These are phyloP conservation scores for Thamnophis sirtalis DNA, from an alignment of 2,113 vertebrate genomes.

Conservation along the genomic window DNA sequence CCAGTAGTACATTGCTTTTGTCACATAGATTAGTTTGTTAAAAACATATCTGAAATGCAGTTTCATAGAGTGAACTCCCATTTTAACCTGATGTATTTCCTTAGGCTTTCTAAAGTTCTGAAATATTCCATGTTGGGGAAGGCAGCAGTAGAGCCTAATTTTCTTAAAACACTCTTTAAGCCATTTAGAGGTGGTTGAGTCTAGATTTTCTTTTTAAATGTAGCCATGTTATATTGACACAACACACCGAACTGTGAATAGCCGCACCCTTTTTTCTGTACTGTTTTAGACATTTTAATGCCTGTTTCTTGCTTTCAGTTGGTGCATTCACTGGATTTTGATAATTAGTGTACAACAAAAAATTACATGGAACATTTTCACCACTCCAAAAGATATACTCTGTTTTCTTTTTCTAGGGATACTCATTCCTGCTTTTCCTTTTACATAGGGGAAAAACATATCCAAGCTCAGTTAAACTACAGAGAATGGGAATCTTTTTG, in stretches of 20 bases:
- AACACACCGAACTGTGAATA: not conserved
- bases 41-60: not conserved
- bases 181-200: not conserved
- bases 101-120: not conserved
- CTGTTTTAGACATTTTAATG: not conserved
- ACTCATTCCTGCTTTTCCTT: constrained; percentile 12
- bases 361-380: not conserved
- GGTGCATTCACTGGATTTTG: not conserved
- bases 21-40: constrained; percentile 9
- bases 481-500: constrained; percentile 18
- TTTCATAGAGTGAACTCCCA: not conserved
- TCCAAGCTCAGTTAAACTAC: not conserved
- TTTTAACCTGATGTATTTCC: not conserved
- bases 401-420: constrained; percentile 2
- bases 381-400: not conserved
- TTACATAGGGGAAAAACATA: constrained; percentile 20
- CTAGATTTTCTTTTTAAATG: not conserved
- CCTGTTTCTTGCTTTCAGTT: not conserved
- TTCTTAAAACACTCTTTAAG: not conserved
- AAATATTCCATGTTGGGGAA: not conserved
- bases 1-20: constrained; percentile 19
- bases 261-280: not conserved
- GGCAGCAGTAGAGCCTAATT: not conserved
- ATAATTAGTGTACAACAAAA: not conserved
- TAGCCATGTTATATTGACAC: constrained; percentile 8